These are phyloP conservation scores for Zeus faber DNA, from an alignment of 2,113 vertebrate species.

Conservation along the genomic window DNA sequence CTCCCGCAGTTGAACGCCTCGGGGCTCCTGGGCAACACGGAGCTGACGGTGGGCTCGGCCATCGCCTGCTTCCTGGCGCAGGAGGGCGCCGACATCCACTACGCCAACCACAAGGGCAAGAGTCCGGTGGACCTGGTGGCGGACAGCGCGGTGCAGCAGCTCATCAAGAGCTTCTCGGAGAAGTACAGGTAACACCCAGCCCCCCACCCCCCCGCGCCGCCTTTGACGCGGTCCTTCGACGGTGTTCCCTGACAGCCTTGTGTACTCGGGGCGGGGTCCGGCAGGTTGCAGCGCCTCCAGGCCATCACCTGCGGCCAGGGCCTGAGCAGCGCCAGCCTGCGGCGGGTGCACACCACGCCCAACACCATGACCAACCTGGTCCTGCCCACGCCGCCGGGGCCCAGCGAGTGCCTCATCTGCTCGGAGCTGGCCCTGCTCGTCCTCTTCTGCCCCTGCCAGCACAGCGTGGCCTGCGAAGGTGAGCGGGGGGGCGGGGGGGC, in stretches of 20 bases:
- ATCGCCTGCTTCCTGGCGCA: constrained; percentile 91
- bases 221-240: neutral
- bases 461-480: constrained; percentile 98
- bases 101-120: constrained; percentile 93
- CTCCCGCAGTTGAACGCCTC: constrained; percentile 81
- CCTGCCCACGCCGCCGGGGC: constrained; percentile 71
- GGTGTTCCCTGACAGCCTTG: neutral
- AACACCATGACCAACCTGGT: constrained; percentile 95
- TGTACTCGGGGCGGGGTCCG: constrained; percentile 2
- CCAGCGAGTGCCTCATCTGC: constrained; percentile 96
- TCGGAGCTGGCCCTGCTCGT: constrained; percentile 91
- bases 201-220: neutral
- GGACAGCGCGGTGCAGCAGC: constrained; percentile 79
- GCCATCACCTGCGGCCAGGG: constrained; percentile 72
- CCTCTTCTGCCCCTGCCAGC: constrained; percentile 92
- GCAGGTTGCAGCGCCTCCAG: constrained; percentile 82
- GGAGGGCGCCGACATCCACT: constrained; percentile 90
- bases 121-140: constrained; percentile 87
- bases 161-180: constrained; percentile 89
- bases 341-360: constrained; percentile 85
- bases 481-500: constrained; percentile 3
- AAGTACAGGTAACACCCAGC: constrained; percentile 82
- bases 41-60: constrained; percentile 84
- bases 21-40: constrained; percentile 81
- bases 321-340: constrained; percentile 76